phyloP scores from a whole-genome alignment of 1,140 invertebrate genomes.

The Cydia splendana region DNA sequence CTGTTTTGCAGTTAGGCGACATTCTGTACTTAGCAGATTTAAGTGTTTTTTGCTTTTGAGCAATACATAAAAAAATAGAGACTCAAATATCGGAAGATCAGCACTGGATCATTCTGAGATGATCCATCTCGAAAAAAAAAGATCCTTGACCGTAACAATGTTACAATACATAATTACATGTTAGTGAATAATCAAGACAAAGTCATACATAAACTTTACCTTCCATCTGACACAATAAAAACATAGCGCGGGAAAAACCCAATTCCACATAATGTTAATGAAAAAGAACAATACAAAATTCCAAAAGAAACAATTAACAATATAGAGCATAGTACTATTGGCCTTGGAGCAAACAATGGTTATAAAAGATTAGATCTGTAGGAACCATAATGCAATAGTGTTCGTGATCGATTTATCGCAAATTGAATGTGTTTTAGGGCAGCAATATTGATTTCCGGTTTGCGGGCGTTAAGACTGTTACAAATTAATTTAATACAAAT shows the following conservation, averaged over 20 bases:
- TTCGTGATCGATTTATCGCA: conserved; percentile 22
- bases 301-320: conserved; percentile 31
- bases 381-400: conserved; percentile 12
- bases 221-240: neutral
- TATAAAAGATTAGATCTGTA: conserved; percentile 24
- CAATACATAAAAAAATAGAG: too few relatives aligned
- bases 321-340: conserved; percentile 25
- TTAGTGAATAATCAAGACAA: neutral
- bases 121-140: too few relatives aligned
- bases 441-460: neutral
- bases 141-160: neutral
- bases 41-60: too few relatives aligned
- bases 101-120: too few relatives aligned
- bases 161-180: neutral
- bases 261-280: neutral
- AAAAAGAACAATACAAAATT: conserved; percentile 6
- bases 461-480: neutral
- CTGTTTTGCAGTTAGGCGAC: too few relatives aligned
- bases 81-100: too few relatives aligned
- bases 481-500: too few relatives aligned
- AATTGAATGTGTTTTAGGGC: conserved; percentile 10
- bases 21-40: too few relatives aligned
- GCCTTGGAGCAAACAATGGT: conserved; percentile 7
- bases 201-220: neutral
- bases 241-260: neutral